phyloP scores from a whole-genome alignment of 2,113 vertebrate genomes.

The Apteryx mantelli region DNA sequence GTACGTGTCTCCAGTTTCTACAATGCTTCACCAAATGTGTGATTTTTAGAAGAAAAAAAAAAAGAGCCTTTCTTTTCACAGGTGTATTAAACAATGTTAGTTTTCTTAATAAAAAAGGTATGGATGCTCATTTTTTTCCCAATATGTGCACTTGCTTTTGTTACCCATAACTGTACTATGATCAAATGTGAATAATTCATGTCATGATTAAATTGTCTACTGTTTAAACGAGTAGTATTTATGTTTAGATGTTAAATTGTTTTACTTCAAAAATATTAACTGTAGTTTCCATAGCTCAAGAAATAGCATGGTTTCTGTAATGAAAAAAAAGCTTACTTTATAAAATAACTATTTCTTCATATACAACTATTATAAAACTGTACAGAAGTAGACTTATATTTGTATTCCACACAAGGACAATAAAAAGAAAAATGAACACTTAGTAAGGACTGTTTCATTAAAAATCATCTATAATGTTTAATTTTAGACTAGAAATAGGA shows the following conservation, averaged over 20 bases:
- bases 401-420: neutral
- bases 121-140: neutral
- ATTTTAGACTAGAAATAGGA: neutral
- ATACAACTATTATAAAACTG: neutral
- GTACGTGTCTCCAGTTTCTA: neutral
- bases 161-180: neutral
- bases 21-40: neutral
- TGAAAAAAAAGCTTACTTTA: neutral
- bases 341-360: neutral
- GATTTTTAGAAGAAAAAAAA: neutral
- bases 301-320: constrained; percentile 6
- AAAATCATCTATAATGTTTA: neutral
- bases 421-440: neutral
- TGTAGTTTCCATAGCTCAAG: neutral
- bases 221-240: neutral
- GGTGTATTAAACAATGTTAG: neutral
- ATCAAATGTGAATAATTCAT: constrained; percentile 35
- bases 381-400: neutral
- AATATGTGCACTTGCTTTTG: neutral
- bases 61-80: neutral
- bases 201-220: neutral
- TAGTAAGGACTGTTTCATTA: neutral
- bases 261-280: neutral
- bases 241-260: constrained; percentile 15
- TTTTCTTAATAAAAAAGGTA: neutral